Evolutionary conservation across 2,797 vertebrate species (phyloP).

Genomic region (Tiaroga cobitis): DNA sequence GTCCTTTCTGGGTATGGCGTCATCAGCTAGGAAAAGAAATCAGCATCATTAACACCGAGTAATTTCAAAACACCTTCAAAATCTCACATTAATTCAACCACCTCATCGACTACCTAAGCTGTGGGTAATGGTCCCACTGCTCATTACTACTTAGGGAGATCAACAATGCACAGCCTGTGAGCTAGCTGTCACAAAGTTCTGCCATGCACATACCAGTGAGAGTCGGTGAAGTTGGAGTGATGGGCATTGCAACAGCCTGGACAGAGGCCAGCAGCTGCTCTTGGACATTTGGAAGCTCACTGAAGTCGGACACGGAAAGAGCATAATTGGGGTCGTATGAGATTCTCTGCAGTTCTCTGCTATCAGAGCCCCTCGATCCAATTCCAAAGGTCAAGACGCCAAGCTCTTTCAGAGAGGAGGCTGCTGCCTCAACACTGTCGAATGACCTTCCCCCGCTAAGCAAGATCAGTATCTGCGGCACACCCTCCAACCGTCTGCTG

Average conservation of each 20-base stretch:
- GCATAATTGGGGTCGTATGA: constrained; percentile 56
- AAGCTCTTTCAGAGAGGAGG: constrained; percentile 35
- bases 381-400: constrained; percentile 73
- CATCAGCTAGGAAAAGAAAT: constrained; percentile 28
- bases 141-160: too few species aligned
- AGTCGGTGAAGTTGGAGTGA: not conserved
- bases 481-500: constrained; percentile 50
- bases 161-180: too few species aligned
- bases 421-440: constrained; percentile 71
- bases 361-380: constrained; percentile 72
- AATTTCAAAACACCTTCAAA: constrained; percentile 49
- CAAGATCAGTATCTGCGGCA: constrained; percentile 13
- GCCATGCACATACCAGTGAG: not conserved
- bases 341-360: constrained; percentile 62
- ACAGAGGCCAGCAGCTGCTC: constrained; percentile 49
- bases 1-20: constrained; percentile 23
- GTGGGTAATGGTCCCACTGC: constrained; percentile 38
- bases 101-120: constrained; percentile 71
- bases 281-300: constrained; percentile 58
- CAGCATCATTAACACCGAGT: not conserved
- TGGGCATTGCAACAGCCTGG: constrained; percentile 24
- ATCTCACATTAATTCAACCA: not conserved
- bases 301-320: constrained; percentile 59
- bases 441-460: constrained; percentile 60
- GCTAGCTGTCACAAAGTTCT: not conserved